These are phyloP conservation scores for Dufourea novaeangliae DNA, from an alignment of 1,140 invertebrate genomes.

Conservation along the genomic window DNA sequence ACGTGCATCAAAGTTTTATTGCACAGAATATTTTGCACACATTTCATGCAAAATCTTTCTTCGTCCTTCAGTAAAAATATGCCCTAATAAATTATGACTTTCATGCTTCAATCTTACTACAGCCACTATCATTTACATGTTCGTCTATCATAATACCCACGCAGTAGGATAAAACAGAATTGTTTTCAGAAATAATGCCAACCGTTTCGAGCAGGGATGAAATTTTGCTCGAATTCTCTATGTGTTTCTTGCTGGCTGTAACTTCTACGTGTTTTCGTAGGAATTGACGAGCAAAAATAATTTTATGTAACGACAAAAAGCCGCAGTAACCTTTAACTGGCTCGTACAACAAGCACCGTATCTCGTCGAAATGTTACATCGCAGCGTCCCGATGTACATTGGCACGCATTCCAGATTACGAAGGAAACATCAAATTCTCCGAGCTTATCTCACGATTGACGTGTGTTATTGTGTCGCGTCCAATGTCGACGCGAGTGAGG, in stretches of 20 bases:
- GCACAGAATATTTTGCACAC: no score
- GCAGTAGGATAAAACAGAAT: background rate
- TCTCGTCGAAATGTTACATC: constrained; percentile 14
- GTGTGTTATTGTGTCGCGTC: constrained; percentile 1
- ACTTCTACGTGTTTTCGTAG: constrained; percentile 30
- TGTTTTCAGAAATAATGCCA: background rate
- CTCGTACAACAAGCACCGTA: constrained; percentile 50
- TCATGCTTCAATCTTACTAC: background rate
- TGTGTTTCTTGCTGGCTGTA: background rate
- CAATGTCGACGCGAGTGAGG: background rate
- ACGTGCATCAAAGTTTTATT: no score
- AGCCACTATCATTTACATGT: background rate
- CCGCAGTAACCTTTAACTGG: constrained; percentile 48
- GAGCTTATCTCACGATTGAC: constrained; percentile 42
- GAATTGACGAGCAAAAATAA: constrained; percentile 63
- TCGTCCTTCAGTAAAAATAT: no score
- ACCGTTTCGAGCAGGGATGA: background rate
- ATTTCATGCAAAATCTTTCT: no score
- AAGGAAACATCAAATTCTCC: constrained; percentile 61
- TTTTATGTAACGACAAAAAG: constrained; percentile 65
- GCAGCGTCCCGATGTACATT: constrained; percentile 52
- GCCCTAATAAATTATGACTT: no score
- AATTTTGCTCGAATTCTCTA: constrained; percentile 36
- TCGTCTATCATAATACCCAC: background rate
- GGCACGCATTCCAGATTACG: constrained; percentile 56